Percentiles rank a stretch among this genome's conserved stretches.
phyloP scores from a whole-genome alignment of 2,113 vertebrate genomes.

The Alouatta palliata region DNA sequence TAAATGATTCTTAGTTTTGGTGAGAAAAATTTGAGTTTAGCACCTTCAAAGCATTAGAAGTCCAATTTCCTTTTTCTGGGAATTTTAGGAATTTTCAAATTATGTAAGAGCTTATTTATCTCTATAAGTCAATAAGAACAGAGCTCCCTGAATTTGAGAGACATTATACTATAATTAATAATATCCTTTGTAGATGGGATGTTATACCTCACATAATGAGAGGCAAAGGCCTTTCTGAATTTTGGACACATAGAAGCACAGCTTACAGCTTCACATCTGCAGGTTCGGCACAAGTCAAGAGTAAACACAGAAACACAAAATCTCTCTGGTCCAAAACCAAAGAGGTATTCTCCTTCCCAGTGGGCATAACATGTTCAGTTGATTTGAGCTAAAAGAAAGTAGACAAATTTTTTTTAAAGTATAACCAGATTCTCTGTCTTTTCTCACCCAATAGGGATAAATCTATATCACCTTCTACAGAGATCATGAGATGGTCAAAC shows the following conservation, averaged over 20 bases:
- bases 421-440: neutral
- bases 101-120: neutral
- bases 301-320: neutral
- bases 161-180: neutral
- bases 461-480: neutral
- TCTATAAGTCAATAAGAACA: neutral
- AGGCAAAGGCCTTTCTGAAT: neutral
- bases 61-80: neutral
- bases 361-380: neutral
- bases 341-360: neutral
- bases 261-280: neutral
- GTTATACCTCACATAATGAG: neutral
- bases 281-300: neutral
- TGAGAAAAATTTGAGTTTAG: neutral
- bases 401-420: neutral
- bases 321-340: neutral
- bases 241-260: neutral
- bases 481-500: neutral
- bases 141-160: neutral
- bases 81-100: neutral
- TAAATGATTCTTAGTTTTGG: constrained; percentile 6
- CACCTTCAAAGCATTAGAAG: constrained; percentile 23
- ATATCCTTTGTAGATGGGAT: neutral
- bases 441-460: neutral
- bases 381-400: neutral